These are phyloP conservation scores for Aradophagus sp. DNA, from an alignment of 1,140 invertebrate species.

Conservation along the genomic window DNA sequence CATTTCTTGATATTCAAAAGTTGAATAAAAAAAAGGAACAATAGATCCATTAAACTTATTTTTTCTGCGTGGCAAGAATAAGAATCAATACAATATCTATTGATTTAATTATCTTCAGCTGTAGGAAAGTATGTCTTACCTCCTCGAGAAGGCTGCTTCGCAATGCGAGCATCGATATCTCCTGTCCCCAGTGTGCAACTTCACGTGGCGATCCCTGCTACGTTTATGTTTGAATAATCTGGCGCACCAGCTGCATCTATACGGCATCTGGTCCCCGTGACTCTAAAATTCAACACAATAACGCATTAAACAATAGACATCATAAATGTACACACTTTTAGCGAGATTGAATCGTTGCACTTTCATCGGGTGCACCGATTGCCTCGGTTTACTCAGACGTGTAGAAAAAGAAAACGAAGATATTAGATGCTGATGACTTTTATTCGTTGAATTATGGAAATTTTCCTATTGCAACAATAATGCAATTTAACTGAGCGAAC, in stretches of 20 bases:
- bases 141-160: constrained; percentile 93
- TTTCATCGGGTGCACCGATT: too few relatives aligned
- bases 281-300: constrained; percentile 76
- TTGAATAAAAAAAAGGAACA: too few relatives aligned
- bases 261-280: constrained; percentile 92
- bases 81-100: too few relatives aligned
- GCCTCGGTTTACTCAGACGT: too few relatives aligned
- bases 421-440: too few relatives aligned
- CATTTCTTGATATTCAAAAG: too few relatives aligned
- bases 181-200: constrained; percentile 94
- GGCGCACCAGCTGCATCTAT: constrained; percentile 91
- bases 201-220: constrained; percentile 93
- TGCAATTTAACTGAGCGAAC: too few relatives aligned
- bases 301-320: constrained; percentile 41
- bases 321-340: constrained; percentile 20
- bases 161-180: constrained; percentile 95
- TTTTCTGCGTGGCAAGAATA: too few relatives aligned
- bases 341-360: constrained; percentile 10
- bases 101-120: constrained; percentile 6
- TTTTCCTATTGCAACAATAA: too few relatives aligned
- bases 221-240: constrained; percentile 96
- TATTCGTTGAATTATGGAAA: too few relatives aligned
- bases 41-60: too few relatives aligned
- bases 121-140: constrained; percentile 75
- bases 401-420: too few relatives aligned